These are phyloP conservation scores for Mimas tiliae DNA, from an alignment of 2,888 invertebrate genomes.

Conservation along the genomic window DNA sequence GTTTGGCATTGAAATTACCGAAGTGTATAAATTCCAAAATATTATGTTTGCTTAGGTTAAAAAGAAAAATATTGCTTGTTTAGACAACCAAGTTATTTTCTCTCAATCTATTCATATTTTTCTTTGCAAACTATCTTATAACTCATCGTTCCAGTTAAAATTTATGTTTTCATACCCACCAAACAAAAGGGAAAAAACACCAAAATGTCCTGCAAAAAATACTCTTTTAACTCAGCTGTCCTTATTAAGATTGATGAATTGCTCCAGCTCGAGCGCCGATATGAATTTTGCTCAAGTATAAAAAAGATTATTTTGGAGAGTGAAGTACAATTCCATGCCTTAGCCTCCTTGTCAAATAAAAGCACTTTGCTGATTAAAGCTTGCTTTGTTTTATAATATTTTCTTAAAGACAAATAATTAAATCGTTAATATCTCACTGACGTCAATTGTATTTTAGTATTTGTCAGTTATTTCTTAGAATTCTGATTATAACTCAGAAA, in stretches of 20 bases:
- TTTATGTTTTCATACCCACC: background rate
- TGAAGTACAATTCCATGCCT: slow-evolving; percentile 14
- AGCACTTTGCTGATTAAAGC: slow-evolving; percentile 16
- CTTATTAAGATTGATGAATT: slow-evolving; percentile 66
- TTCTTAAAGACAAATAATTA: background rate
- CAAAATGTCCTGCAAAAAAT: slow-evolving; percentile 45
- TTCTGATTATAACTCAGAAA: no score
- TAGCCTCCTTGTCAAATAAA: slow-evolving; percentile 10
- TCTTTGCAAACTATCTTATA: background rate
- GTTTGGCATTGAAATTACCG: no score
- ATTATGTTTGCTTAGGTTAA: no score
- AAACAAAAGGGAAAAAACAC: slow-evolving; percentile 26
- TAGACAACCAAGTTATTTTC: no score
- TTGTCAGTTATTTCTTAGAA: no score
- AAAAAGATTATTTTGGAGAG: slow-evolving; percentile 34
- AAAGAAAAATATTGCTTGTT: no score
- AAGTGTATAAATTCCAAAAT: no score
- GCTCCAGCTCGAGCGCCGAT: slow-evolving; percentile 42
- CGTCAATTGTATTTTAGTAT: no score
- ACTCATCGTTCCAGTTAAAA: background rate
- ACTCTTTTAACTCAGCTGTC: slow-evolving; percentile 67
- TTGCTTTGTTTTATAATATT: slow-evolving; percentile 7
- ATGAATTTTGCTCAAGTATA: slow-evolving; percentile 45
- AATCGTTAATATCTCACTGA: background rate
- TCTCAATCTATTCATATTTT: background rate